These are phyloP conservation scores for Hetaerina titia DNA, from an alignment of 2,888 invertebrate species.

Conservation along the genomic window DNA sequence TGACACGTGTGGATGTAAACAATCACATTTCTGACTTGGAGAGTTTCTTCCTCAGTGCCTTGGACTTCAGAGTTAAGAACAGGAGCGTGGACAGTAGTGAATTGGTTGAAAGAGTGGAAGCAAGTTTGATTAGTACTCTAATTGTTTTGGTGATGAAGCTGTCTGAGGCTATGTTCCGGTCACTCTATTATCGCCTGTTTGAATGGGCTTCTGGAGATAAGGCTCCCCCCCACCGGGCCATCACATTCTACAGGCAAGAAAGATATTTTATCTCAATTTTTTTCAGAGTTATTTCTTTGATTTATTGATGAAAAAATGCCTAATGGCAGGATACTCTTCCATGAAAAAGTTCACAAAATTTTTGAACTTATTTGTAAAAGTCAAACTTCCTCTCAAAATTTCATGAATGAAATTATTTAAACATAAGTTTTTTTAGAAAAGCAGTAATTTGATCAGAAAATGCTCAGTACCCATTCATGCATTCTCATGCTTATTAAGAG, in stretches of 20 bases:
- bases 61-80: conserved; percentile 74
- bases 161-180: conserved; percentile 93
- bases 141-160: conserved; percentile 90
- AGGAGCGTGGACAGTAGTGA: not conserved
- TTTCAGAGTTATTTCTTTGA: not conserved
- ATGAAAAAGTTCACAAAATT: no score
- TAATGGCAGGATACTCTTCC: no score
- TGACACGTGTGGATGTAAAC: conserved; percentile 83
- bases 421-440: no score
- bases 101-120: conserved; percentile 82
- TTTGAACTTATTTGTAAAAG: no score
- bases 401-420: no score
- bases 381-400: no score
- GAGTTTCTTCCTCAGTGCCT: conserved; percentile 84
- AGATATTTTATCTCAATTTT: conserved; percentile 2
- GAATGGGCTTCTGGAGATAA: conserved; percentile 86
- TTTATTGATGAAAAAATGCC: not conserved
- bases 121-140: conserved; percentile 87
- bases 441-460: no score
- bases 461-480: no score
- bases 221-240: conserved; percentile 82
- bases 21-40: conserved; percentile 85
- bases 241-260: conserved; percentile 88
- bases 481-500: no score
- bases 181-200: conserved; percentile 91